Evolutionary conservation across 2,888 invertebrate genomes (phyloP).

Genomic region (Nasonovia ribisnigri): DNA sequence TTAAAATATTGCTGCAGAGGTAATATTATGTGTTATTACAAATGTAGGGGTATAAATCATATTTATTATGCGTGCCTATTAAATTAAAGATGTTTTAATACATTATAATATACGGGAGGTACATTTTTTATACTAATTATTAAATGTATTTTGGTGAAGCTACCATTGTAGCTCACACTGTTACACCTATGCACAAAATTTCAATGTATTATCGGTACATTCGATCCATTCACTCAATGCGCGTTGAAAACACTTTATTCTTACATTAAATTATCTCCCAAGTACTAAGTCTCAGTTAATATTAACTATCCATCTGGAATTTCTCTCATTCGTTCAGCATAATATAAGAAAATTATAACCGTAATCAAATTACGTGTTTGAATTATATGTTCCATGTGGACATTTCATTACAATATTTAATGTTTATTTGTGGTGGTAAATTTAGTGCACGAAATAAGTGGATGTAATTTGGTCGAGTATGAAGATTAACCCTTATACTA

Average conservation of each 20-base stretch:
- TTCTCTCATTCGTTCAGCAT: neutral
- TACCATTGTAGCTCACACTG: neutral
- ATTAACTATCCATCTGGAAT: neutral
- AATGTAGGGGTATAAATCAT: neutral
- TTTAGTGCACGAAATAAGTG: neutral
- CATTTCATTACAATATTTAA: neutral
- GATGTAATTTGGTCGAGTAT: no score
- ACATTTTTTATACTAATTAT: neutral
- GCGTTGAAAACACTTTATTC: neutral
- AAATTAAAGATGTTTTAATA: no score
- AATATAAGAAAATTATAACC: neutral
- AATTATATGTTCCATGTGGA: neutral
- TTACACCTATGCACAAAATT: neutral
- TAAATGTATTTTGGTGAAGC: neutral
- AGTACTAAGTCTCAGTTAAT: neutral
- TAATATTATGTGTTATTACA: neutral
- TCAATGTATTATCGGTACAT: neutral
- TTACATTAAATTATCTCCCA: neutral
- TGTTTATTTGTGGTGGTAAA: neutral
- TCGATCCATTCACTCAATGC: neutral
- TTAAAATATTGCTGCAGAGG: neutral
- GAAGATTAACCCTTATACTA: neutral
- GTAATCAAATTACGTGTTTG: neutral
- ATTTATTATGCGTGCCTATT: neutral
- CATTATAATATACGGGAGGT: neutral